Base-by-base conservation (phyloP, 2,113 vertebrate species). In the Reinhardtius hippoglossoides region DNA sequence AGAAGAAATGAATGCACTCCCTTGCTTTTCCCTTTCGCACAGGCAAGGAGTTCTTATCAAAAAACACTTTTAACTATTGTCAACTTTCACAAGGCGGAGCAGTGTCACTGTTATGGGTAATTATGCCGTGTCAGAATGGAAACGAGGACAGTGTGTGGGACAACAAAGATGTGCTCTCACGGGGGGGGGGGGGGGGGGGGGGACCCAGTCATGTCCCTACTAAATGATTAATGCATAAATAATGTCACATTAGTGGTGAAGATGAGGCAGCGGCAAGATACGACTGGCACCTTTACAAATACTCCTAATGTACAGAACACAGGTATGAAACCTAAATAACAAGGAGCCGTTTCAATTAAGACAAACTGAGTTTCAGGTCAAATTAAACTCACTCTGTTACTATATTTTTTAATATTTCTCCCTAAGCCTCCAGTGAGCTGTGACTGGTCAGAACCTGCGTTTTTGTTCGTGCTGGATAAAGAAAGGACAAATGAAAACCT, bases 1-100 rank as follows among this genome's bases (percentile, higher is more conserved):
- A 71, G 58, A 83, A 85, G 70, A 89, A 80, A 86, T 58, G 55
- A 90, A 78, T n/a, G 64, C 78, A 70, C 83, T 84, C 44, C 73
- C 71, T 48, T 48, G 59, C 80, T 80, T 75, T 74, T 71, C 65
- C 26, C 79, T 79, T 81, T 55, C 58, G 61, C 76, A 82, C 74
- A 85, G 79, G 78, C 85, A 60, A 21, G 21, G 12, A 81, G 67
- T 83, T 86, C 52, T 79, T 81, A 92, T 93, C 90, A 93, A 91
- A 93, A 86, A 82, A 86, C 80, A 84, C 63, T 76, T 89, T 76
- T 77, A 83, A 85, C 61, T 70, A 81, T 67, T 83, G 82, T 89
- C 75, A 81, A 64, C 74, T 71, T 76, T 74, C 84, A 87, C 80
- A 75, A 80, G 79, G 76, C 81, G 72, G 83, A 87, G 76, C 81